These are phyloP conservation scores for Cyprinus carpio DNA, from an alignment of 2,113 vertebrate genomes.

Conservation along the genomic window DNA sequence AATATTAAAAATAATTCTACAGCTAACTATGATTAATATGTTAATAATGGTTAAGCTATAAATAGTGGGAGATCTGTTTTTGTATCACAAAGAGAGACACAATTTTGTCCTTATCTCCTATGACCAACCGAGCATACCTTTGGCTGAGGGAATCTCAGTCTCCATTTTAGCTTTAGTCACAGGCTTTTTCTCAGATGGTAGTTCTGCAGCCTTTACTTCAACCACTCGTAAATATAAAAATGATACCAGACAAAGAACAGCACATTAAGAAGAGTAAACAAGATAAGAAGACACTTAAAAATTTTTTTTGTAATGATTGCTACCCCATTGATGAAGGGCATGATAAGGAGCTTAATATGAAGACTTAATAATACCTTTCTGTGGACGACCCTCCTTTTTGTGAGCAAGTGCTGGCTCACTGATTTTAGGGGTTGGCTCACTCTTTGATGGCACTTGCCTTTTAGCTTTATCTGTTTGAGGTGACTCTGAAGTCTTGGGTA, in stretches of 20 bases:
- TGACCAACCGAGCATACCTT: slow-evolving; percentile 57
- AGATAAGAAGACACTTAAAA: not conserved
- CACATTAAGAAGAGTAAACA: slow-evolving; percentile 52
- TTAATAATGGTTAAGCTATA: not conserved
- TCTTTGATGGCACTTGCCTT: slow-evolving; percentile 15
- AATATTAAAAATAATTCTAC: not conserved
- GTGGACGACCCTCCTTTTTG: slow-evolving; percentile 38
- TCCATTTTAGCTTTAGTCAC: slow-evolving; percentile 56
- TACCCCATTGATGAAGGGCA: not conserved
- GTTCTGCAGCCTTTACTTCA: slow-evolving; percentile 70
- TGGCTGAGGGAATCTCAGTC: slow-evolving; percentile 37
- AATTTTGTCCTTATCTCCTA: not conserved
- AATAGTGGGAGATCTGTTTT: not conserved
- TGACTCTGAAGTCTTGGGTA: not conserved
- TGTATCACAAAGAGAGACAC: not conserved
- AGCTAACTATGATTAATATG: not conserved
- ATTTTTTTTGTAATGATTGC: not conserved
- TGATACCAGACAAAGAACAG: slow-evolving; percentile 37
- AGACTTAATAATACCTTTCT: slow-evolving; percentile 54
- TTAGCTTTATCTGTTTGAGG: slow-evolving; percentile 4
- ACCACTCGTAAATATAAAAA: slow-evolving; percentile 52
- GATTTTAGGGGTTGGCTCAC: not conserved
- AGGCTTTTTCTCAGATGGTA: slow-evolving; percentile 74
- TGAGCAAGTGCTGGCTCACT: slow-evolving; percentile 15
- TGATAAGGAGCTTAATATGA: not conserved